Evolutionary conservation across 1,140 invertebrate species (phyloP).

Genomic region (Cotesia glomerata): DNA sequence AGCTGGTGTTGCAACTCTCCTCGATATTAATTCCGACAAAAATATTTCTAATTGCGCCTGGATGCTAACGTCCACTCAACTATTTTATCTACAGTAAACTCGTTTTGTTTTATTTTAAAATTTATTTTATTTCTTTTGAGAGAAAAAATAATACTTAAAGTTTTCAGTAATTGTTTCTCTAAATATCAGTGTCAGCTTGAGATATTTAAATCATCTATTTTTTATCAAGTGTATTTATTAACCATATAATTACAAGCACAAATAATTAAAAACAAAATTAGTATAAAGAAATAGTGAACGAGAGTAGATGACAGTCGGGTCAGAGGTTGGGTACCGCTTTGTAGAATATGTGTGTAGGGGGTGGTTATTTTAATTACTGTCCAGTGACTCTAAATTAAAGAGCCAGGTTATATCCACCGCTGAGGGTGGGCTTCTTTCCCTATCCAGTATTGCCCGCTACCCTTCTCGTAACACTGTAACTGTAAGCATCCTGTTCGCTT

Average conservation of each 20-base stretch:
- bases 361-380: slow-evolving; percentile 65
- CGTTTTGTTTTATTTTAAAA: too few relatives aligned
- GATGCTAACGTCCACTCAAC: too few relatives aligned
- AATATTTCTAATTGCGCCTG: background rate
- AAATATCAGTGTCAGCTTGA: too few relatives aligned
- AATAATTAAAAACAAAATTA: background rate
- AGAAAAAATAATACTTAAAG: too few relatives aligned
- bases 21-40: slow-evolving; percentile 28
- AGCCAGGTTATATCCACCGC: slow-evolving; percentile 56
- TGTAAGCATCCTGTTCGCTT: slow-evolving; percentile 38
- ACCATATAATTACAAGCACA: background rate
- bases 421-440: slow-evolving; percentile 18
- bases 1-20: background rate
- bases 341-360: slow-evolving; percentile 51
- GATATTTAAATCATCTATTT: too few relatives aligned
- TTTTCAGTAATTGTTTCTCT: too few relatives aligned
- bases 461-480: slow-evolving; percentile 46
- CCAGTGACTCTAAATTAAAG: slow-evolving; percentile 61
- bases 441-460: slow-evolving; percentile 24
- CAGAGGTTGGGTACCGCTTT: slow-evolving; percentile 52
- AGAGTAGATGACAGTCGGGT: background rate
- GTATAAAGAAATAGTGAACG: too few relatives aligned
- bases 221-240: background rate
- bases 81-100: too few relatives aligned
- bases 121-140: too few relatives aligned